These are phyloP conservation scores for Varanus salvator DNA, from an alignment of 2,113 vertebrate genomes.

Conservation along the genomic window DNA sequence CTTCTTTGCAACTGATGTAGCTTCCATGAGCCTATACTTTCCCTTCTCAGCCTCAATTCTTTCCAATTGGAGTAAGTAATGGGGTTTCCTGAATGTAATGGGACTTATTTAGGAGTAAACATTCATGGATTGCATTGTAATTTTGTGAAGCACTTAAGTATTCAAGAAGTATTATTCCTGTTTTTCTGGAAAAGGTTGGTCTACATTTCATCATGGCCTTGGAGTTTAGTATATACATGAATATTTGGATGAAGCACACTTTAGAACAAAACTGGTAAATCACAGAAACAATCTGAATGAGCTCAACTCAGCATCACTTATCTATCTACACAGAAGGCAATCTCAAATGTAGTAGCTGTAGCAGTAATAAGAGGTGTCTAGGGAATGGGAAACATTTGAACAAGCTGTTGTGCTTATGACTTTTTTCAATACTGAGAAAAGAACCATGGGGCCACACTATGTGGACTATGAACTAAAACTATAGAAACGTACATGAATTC, in stretches of 20 bases:
- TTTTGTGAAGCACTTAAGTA: background rate
- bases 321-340: constrained; percentile 46
- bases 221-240: constrained; percentile 48
- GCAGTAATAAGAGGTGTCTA: constrained; percentile 38
- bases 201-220: constrained; percentile 14
- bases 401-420: constrained; percentile 26
- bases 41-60: background rate
- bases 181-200: background rate
- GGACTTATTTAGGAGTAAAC: background rate
- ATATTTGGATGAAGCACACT: constrained; percentile 48
- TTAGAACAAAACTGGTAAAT: constrained; percentile 41
- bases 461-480: constrained; percentile 11
- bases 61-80: background rate
- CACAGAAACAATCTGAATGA: constrained; percentile 51
- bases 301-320: constrained; percentile 37
- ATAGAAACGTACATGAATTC: constrained; percentile 1
- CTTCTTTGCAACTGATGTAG: background rate
- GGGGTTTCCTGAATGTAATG: background rate
- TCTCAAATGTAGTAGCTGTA: constrained; percentile 34
- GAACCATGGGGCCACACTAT: constrained; percentile 29
- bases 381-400: constrained; percentile 30
- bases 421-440: constrained; percentile 42
- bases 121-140: background rate
- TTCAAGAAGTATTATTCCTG: background rate
- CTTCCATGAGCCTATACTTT: background rate